Conservation (phyloP, 2,113 vertebrate genomes). For the Heterochromis multidens region DNA sequence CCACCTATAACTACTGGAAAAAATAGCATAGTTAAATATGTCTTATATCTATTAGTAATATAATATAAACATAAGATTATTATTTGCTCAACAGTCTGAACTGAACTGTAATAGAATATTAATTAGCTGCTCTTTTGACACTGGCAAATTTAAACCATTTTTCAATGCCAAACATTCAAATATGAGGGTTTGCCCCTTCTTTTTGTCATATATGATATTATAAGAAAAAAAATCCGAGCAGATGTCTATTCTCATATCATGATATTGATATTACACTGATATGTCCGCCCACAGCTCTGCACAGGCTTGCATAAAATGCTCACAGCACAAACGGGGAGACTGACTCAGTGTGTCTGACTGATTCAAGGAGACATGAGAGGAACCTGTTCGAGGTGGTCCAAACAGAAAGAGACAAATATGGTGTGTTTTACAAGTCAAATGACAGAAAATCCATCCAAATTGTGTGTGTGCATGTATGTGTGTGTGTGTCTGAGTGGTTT, state of each 20-base stretch:
- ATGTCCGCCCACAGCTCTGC: conserved; percentile 11
- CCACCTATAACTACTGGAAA: neutral
- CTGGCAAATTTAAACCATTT: neutral
- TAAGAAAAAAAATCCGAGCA: neutral
- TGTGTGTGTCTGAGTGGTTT: conserved; percentile 1
- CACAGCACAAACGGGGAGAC: neutral
- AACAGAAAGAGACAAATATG: neutral
- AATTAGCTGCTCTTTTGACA: neutral
- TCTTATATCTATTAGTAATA: neutral
- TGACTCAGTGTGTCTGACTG: conserved; percentile 39
- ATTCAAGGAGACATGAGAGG: conserved; percentile 13
- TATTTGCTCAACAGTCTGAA: neutral
- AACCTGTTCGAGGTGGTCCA: conserved; percentile 30
- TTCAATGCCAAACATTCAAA: neutral
- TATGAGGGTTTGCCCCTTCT: neutral
- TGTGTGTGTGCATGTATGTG: neutral
- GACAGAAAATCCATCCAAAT: conserved; percentile 16
- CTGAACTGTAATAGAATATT: neutral
- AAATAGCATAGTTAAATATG: neutral
- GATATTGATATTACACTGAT: conserved; percentile 11
- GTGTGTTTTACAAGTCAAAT: conserved; percentile 41
- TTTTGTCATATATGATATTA: neutral
- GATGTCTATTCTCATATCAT: conserved; percentile 1
- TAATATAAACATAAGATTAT: neutral
- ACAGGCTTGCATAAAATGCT: conserved; percentile 9